Base-by-base conservation (phyloP, 1,140 invertebrate species). In the Ruditapes philippinarum region DNA sequence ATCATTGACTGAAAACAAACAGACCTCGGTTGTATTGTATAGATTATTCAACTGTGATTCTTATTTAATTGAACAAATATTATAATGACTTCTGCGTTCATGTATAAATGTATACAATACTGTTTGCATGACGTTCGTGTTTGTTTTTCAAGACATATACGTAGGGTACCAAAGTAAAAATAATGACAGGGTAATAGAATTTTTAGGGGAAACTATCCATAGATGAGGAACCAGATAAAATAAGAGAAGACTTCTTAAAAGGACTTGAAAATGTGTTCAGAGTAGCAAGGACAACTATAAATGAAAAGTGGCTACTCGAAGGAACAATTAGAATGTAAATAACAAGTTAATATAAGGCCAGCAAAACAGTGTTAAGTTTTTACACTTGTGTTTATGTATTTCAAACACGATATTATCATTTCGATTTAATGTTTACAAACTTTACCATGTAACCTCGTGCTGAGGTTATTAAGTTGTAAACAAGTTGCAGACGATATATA, bases 21-120 rank as follows among this genome's bases (percentile, higher is more conserved):
- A 51, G 60, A 62, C 54, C 54, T 62, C 79, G 65, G 60, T 28
- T 60, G 28, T 36, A 3, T 28, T 60, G 28, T 36, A 3, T 62
- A 81, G 60, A 81, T 65, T n/a, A 81, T n/a, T 81, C 40, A 62
- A 40, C 79, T 81, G 79, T 81, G 79, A 81, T 81, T 57, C 51
- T 65, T 81, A 60, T 81, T 62, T 62, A 65, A 57, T 40, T 2
- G 65, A 22, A 33, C 9, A 51, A 54, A 78, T 51, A 81, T n/a
- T 62, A 33, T 81, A 51, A 57, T 57, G 38, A 40, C 14, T 25
- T 12, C n/a, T 45, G 22, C 36, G 68, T 40, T 73, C 36, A 1
- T 40, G 60, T 31, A 38, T 45, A 31, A 1, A 28, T 25, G 31
- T 60, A 11, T 74, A 42, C 14, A 2, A n/a, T 36, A n/a, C n/a